phyloP scores from a whole-genome alignment of 2,888 invertebrate species.

The Eumerus sabulonum region DNA sequence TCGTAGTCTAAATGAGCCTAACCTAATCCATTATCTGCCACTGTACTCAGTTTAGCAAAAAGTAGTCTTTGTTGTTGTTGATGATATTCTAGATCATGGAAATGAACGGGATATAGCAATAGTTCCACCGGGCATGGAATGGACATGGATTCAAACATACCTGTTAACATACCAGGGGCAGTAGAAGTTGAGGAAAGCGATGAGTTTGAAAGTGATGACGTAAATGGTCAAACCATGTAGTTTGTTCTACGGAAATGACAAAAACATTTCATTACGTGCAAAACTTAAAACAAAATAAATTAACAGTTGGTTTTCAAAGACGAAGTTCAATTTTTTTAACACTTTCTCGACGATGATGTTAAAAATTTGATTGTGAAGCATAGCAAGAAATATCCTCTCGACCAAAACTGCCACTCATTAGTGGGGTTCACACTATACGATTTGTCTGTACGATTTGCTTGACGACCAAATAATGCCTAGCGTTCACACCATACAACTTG shows the following conservation, averaged over 20 bases:
- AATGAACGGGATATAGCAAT: conserved; percentile 5
- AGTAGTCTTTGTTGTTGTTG: conserved; percentile 1
- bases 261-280: no score
- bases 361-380: background rate
- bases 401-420: no score
- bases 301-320: background rate
- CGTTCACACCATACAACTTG: no score
- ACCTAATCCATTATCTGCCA: conserved; percentile 9
- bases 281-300: background rate
- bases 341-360: conserved; percentile 9
- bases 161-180: conserved; percentile 8
- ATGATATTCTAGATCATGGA: background rate
- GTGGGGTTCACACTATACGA: no score
- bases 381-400: no score
- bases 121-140: conserved; percentile 14
- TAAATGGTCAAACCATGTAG: conserved; percentile 13
- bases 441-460: no score
- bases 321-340: conserved; percentile 1
- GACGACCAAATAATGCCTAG: no score
- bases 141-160: conserved; percentile 4
- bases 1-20: no score
- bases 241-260: background rate
- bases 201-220: background rate
- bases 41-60: conserved; percentile 19
- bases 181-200: conserved; percentile 3